Evolutionary conservation across 1,140 invertebrate species (phyloP).

Genomic region (Hylaeus anthracinus): DNA sequence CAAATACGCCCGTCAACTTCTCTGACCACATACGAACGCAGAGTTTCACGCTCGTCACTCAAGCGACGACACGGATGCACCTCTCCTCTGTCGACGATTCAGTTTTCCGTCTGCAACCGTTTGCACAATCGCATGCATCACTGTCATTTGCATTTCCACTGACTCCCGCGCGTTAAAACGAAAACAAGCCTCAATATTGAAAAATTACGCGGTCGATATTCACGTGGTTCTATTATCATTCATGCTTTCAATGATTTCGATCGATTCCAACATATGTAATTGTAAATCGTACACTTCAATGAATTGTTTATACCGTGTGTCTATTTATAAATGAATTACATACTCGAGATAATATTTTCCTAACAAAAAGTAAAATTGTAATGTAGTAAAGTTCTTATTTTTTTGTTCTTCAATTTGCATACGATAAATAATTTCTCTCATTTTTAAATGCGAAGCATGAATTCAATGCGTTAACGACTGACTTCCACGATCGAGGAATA

Average conservation of each 20-base stretch:
- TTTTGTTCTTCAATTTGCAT: too few species aligned
- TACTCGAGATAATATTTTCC: too few species aligned
- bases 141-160: constrained; percentile 23
- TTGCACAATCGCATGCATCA: constrained; percentile 6
- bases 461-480: too few species aligned
- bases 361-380: too few species aligned
- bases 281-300: too few species aligned
- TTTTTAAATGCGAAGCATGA: too few species aligned
- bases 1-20: neutral
- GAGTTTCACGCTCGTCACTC: constrained; percentile 37
- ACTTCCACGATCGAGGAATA: too few species aligned
- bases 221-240: neutral
- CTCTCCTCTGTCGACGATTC: constrained; percentile 1
- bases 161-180: neutral
- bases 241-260: neutral
- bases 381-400: too few species aligned
- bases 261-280: neutral
- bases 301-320: too few species aligned
- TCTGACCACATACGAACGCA: constrained; percentile 7
- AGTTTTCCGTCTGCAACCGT: constrained; percentile 14
- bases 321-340: too few species aligned
- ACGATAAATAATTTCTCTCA: too few species aligned
- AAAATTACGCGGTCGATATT: neutral
- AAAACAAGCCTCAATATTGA: neutral
- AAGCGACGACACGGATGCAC: neutral